Conservation (phyloP, 2,797 vertebrate species). For the Etheostoma nigrum region DNA sequence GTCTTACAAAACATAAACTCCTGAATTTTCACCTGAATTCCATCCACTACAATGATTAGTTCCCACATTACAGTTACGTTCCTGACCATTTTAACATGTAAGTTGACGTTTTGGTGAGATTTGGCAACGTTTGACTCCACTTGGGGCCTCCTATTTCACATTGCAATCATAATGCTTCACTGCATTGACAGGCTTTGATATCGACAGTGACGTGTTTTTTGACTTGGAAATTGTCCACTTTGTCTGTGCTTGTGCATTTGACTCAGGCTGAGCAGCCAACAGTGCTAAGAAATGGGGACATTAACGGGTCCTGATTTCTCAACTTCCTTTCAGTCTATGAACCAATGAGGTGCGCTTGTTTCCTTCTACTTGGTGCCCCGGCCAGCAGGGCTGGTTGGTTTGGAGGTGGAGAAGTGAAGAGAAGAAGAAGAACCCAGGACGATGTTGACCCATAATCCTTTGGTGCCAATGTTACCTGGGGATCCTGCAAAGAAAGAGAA, state of each 20-base stretch:
- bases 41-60: background rate
- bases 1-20: background rate
- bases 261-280: background rate
- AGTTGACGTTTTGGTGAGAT: background rate
- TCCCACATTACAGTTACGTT: background rate
- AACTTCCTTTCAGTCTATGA: conserved; percentile 32
- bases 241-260: background rate
- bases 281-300: background rate
- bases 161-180: background rate
- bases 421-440: conserved; percentile 37
- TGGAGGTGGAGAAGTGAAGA: conserved; percentile 32
- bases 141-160: background rate
- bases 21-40: background rate
- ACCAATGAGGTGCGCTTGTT: conserved; percentile 4
- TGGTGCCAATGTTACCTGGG: conserved; percentile 22
- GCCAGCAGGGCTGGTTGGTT: conserved; percentile 45
- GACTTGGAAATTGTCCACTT: background rate
- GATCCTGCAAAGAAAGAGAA: conserved; percentile 51
- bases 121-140: background rate
- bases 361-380: conserved; percentile 63
- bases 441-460: conserved; percentile 59
- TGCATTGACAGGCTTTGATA: background rate
- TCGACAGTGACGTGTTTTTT: conserved; percentile 14
- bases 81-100: background rate
- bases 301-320: background rate